Conservation (phyloP, 2,113 vertebrate genomes). For the Oncorhynchus gorbuscha region DNA sequence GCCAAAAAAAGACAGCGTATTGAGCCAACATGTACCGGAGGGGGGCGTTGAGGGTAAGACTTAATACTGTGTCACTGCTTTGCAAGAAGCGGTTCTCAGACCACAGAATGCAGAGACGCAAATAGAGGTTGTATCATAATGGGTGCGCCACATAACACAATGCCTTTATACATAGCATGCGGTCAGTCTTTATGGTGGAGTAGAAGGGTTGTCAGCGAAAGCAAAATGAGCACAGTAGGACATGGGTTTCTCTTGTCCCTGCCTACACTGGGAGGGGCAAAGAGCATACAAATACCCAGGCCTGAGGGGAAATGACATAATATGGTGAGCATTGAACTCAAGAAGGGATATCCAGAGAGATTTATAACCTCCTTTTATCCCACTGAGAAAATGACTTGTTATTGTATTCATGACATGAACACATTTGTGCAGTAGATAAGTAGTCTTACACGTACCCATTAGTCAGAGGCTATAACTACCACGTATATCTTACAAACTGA, state of each 20-base stretch:
- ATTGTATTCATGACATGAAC: neutral
- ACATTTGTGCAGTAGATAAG: neutral
- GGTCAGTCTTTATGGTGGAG: slow-evolving; percentile 55
- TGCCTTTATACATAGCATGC: slow-evolving; percentile 66
- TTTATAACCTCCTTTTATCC: neutral
- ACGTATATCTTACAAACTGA: neutral
- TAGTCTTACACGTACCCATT: neutral
- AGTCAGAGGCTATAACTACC: neutral
- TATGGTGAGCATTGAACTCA: slow-evolving; percentile 27
- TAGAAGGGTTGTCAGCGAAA: slow-evolving; percentile 30
- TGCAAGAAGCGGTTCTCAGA: neutral
- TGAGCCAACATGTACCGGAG: slow-evolving; percentile 35
- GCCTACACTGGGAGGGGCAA: slow-evolving; percentile 42
- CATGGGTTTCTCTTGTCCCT: slow-evolving; percentile 61
- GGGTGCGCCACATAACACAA: slow-evolving; percentile 67
- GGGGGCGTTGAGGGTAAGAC: slow-evolving; percentile 48
- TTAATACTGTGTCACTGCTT: slow-evolving; percentile 66
- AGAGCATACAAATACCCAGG: slow-evolving; percentile 66
- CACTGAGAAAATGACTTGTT: neutral
- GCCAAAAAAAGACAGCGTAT: slow-evolving; percentile 53
- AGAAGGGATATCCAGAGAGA: neutral
- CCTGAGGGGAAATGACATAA: slow-evolving; percentile 70
- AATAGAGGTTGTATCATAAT: slow-evolving; percentile 31
- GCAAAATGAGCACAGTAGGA: slow-evolving; percentile 55
- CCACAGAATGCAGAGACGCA: slow-evolving; percentile 48